Evolutionary conservation across 2,888 invertebrate species (phyloP), one percentile per base, ranked within the genome.

Genomic region (Alviniconcha strummeri): DNA sequence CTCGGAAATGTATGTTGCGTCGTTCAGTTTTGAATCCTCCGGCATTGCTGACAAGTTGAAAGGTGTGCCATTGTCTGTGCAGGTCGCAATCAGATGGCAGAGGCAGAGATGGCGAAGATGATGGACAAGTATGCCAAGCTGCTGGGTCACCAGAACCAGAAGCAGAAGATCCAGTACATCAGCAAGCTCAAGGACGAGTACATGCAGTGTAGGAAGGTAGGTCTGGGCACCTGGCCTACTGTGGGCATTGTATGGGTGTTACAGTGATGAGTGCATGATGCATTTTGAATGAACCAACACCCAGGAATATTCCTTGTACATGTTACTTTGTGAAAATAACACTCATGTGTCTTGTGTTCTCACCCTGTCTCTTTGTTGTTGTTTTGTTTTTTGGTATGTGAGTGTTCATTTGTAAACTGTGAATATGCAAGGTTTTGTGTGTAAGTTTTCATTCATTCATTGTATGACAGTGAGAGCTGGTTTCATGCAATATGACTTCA

Each of bases 61-160:
- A 36, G 36, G 36, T 36, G 3, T 36, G 36, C 36, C 36, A 36
- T 3, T 36, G 17, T 78, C 56, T 72, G 78, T 84, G 1, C 84
- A 91, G 91, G 90, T n/a, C 80, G 86, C 67, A 90, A 85, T 83
- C 87, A 87, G 79, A 92, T 92, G 74, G 94, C 94, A 5, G 94
- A 94, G 87, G 94, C 94, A 2, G 94, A 95, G 89, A 94, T 95
- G 71, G 93, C 94, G 87, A 94, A 95, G 84, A 92, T 96, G 80
- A 94, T 94, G 17, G 91, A 94, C 78, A 95, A 95, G 88, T 95
- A 95, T 90, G 95, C 95, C 3, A 94, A 95, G 85, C 91, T 95
- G 81, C 92, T 96, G n/a, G 96, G 96, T 0, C 96, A 96, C 89
- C 95, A 95, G 87, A 96, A 96, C 91, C 95, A 95, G 87, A 95